Evolutionary conservation across 2,113 vertebrate genomes (phyloP), one percentile per base, ranked within the genome.

Genomic region (Aspiorhynchus laticeps): DNA sequence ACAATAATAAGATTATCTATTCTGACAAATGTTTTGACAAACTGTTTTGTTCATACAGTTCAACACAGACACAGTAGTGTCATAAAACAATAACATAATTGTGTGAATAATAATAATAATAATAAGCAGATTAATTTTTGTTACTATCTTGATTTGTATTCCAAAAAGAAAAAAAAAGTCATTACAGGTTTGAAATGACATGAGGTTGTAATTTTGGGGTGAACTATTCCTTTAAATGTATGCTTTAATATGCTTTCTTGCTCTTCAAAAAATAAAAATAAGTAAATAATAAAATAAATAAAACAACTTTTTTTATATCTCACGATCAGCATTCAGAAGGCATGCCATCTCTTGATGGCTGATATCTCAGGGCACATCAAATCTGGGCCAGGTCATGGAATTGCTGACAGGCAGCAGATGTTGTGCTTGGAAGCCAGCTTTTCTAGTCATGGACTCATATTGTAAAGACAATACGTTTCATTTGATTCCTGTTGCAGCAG

Each of bases 241-340:
- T 71, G 31, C 7, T 38, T 36, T 21, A 61, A n/a, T 69, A 31
- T 17, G 14, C 67, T 36, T 69, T 11, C 8, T 36, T 10, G 15
- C 2, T 9, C 5, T 69, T 71, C 26, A 33, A 69, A 69, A 15
- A 71, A 67, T 2, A 31, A 6, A 17, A 43, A 43, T n/a, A n/a
- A n/a, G n/a, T n/a, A 43, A 43, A 43, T 8, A 7, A 43, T 8
- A 65, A 65, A 26, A 63, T 33, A 33, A 36, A 36, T 5, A 36
- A 36, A 36, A 36, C 5, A 36, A 36, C 9, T 63, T 74, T 61
- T 31, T 53, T 84, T n/a, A 61, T 61, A 41, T 83, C 74, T 61
- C 19, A 59, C n/a, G 15, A 77, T 77, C 81, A 84, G 81, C 61
- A 71, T 88, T 80, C 83, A 80, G 76, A 46, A 88, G 56, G 59